Percentiles rank a stretch among this genome's conserved stretches.
Evolutionary conservation across 2,113 vertebrate genomes (phyloP).

Genomic region (Phalacrocorax carbo): DNA sequence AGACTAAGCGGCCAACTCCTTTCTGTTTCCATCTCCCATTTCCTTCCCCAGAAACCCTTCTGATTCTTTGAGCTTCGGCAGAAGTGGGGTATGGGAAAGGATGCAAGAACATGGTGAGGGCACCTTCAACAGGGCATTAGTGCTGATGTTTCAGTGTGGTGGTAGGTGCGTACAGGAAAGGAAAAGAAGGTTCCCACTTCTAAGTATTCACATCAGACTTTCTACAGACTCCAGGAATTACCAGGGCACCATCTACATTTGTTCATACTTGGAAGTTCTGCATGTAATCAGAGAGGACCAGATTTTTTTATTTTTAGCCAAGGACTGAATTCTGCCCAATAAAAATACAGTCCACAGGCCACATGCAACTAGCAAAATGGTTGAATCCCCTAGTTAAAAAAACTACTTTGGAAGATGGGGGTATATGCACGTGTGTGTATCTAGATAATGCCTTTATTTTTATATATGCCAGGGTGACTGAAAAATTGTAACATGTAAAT

Average conservation of each 20-base stretch:
- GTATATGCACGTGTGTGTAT: background rate
- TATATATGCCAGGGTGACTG: background rate
- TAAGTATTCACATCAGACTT: background rate
- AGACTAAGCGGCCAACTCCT: background rate
- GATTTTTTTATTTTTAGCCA: background rate
- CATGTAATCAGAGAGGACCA: background rate
- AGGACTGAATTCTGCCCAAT: background rate
- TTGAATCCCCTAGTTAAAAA: background rate
- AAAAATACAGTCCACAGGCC: background rate
- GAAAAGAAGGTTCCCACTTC: background rate
- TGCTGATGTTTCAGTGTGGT: background rate
- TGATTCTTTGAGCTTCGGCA: background rate
- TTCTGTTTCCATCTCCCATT: background rate
- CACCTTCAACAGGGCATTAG: background rate
- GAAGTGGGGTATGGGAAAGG: background rate
- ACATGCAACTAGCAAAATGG: background rate
- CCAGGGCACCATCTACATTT: background rate
- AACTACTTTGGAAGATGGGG: background rate
- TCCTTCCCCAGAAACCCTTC: background rate
- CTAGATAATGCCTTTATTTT: background rate
- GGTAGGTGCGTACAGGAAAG: background rate
- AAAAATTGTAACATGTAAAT: background rate
- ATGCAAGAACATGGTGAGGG: background rate
- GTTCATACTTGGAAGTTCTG: background rate
- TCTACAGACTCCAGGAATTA: background rate